Base-by-base conservation (phyloP, 2,888 invertebrate genomes). In the Cantharis flavilabris region DNA sequence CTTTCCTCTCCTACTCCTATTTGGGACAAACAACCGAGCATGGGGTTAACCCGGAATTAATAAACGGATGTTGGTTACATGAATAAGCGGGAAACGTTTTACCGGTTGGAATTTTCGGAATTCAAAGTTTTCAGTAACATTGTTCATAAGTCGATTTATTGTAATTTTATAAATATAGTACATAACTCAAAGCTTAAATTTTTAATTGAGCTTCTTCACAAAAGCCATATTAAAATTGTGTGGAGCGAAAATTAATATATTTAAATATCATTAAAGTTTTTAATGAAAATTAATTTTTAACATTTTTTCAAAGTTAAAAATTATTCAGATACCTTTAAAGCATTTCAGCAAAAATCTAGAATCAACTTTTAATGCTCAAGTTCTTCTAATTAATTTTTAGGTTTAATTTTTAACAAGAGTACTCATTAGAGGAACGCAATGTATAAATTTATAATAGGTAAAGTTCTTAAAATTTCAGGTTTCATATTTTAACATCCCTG, bases 1-100 rank as follows among this genome's bases (percentile, higher is more conserved):
- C 76, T 78, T 65, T 69, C 49, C 64, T 64, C 75, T 33, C 64
- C 11, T 20, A 64, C 71, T 73, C 71, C 49, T 72, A 69, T 20
- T 30, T 73, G 72, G 67, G 69, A 74, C 77, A 75, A 75, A 77
- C 75, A 77, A 73, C 71, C 64, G 74, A 62, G 62, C 71, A 28
- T 26, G 49, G 77, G 77, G 75, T 74, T 74, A 77, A 72, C 74
- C 76, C 74, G 62, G 77, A 77, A 77, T 77, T 77, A 74, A 77
- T 77, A 77, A 77, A 75, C 77, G 77, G 74, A 77, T 70, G 74
- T 72, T 77, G 71, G 71, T 62, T 73, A 71, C 72, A 74, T 75
- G 74, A 77, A 77, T 71, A 74, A 74, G 73, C 71, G 71, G 73
- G 76, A 73, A 76, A 76, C 77, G 72, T 74, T 76, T 74, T 72